A percentile compares a stretch with the other conserved stretches of the same genome.
These are phyloP conservation scores for Neoscelio sp. DNA, from an alignment of 2,888 invertebrate species.

Conservation along the genomic window DNA sequence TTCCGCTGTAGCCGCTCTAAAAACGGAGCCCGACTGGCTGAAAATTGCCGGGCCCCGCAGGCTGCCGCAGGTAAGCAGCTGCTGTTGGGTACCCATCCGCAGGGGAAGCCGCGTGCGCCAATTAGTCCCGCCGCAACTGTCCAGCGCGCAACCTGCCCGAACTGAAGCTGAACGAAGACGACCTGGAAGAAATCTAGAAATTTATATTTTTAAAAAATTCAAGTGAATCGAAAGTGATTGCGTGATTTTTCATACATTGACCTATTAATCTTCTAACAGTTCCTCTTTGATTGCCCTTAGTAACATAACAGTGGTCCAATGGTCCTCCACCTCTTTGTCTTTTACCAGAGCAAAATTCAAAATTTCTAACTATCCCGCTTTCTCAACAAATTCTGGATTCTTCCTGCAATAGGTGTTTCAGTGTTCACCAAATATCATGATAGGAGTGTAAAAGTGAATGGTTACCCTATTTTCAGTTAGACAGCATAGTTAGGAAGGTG, in stretches of 20 bases:
- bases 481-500: not conserved
- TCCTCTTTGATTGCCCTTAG: too few relatives aligned
- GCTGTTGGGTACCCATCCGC: constrained; percentile 71
- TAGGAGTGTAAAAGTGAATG: too few relatives aligned
- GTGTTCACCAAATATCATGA: too few relatives aligned
- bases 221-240: too few relatives aligned
- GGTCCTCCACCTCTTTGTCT: too few relatives aligned
- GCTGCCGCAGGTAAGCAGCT: constrained; percentile 79
- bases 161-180: constrained; percentile 65
- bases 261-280: too few relatives aligned
- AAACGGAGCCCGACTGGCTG: constrained; percentile 56
- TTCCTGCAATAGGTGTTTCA: too few relatives aligned
- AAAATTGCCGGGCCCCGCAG: constrained; percentile 52
- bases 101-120: constrained; percentile 71
- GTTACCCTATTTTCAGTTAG: too few relatives aligned
- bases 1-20: constrained; percentile 62
- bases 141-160: constrained; percentile 78
- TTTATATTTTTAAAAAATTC: not conserved
- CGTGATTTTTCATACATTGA: too few relatives aligned
- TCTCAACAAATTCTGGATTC: too few relatives aligned
- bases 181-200: constrained; percentile 34
- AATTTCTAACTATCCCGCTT: too few relatives aligned
- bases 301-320: constrained; percentile 13
- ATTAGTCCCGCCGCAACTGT: constrained; percentile 83
- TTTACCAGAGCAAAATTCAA: too few relatives aligned